Conservation (phyloP, 2,113 vertebrate genomes). For the Mobula hypostoma region DNA sequence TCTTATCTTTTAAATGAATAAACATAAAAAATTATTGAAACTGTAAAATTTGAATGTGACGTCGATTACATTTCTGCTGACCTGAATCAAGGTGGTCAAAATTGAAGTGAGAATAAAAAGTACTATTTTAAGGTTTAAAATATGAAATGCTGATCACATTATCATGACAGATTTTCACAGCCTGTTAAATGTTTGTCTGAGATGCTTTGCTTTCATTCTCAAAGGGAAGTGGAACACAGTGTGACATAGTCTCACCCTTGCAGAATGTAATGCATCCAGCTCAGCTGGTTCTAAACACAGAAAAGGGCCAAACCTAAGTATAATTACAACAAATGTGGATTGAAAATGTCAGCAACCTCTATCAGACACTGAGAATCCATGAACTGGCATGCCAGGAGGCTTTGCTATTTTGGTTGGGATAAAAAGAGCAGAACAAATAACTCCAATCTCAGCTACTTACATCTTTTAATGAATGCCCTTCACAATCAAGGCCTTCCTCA, state of each 20-base stretch:
- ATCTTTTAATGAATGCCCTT: slow-evolving; percentile 66
- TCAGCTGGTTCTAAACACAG: slow-evolving; percentile 58
- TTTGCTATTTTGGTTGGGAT: slow-evolving; percentile 60
- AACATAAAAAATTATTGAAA: neutral
- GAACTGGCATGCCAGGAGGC: slow-evolving; percentile 58
- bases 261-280: slow-evolving; percentile 36
- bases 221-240: neutral
- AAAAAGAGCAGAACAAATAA: slow-evolving; percentile 62
- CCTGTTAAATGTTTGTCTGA: neutral
- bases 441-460: slow-evolving; percentile 56
- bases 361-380: slow-evolving; percentile 53
- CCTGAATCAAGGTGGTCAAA: neutral
- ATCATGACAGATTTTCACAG: neutral
- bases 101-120: neutral
- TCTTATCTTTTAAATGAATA: neutral
- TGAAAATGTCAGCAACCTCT: slow-evolving; percentile 65
- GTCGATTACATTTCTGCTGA: neutral
- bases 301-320: slow-evolving; percentile 58
- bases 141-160: neutral
- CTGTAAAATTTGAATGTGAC: neutral
- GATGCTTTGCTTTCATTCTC: slow-evolving; percentile 14
- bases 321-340: slow-evolving; percentile 65
- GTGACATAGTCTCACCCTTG: neutral
- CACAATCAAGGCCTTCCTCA: slow-evolving; percentile 58
- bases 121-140: neutral